Evolutionary conservation across 2,888 invertebrate species (phyloP), one percentile per base, ranked within the genome.

Genomic region (Ypsolopha sequella): DNA sequence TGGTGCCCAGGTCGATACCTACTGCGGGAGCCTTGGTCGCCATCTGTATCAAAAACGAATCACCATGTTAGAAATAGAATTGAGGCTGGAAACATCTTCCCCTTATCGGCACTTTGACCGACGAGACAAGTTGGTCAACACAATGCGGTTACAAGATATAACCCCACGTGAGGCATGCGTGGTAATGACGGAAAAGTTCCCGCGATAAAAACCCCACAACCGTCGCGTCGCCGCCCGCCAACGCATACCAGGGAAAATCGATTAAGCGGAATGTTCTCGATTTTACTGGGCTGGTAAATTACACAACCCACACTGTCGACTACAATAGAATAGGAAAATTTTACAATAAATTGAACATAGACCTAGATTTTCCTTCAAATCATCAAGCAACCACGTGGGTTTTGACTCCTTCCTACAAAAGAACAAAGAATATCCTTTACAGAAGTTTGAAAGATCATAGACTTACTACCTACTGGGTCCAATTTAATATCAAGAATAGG

Each of bases 1-100:
- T 97, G 63, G 97, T 97, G 62, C 97, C 97, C 84, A 97, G 90
- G 89, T 97, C 97, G 86, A 97, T 97, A 90, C 97, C 97, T 73
- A 97, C 92, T 76, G 95, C 95, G 72, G 94, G 95, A 90, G 94
- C 91, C 85, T 92, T 92, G 50, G 88, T 76, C 55, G 84, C 88
- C 88, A 88, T 89, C 89, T 89, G 69, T 4, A 73, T 76, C 66
- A 66, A 69, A 58, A 43, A 49, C 9, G 9, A 8, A 43, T 44
- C n/a, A 35, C 3, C 13, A 13, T 9, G 14, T 10, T 35, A 46
- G 3, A 10, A 7, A 9, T 33, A 46, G 46, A 11, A 34, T 24
- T 3, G 2, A 24, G 4, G 2, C 24, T 24, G 24, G 24, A 24
- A 24, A 24, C 4, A 24, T 24, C 24, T 24, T 2, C 24, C 24